Base-by-base conservation (phyloP, 2,797 vertebrate species). In the Melopsittacus undulatus region DNA sequence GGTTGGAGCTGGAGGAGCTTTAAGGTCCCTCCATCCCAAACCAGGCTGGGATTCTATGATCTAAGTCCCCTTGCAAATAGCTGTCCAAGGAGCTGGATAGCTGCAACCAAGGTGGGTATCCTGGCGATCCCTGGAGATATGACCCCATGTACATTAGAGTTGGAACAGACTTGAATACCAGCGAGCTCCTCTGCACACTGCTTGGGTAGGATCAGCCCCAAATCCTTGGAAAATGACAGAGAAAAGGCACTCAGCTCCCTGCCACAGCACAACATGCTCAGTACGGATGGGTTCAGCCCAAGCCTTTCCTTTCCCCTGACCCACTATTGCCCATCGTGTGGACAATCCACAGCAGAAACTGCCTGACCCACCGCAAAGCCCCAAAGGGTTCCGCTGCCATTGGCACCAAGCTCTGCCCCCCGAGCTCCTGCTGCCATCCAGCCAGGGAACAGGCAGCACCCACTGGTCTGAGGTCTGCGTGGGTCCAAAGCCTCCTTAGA, bases 251-350 rank as follows among this genome's bases (percentile, higher is more conserved):
- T 0, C 26, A 45, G 18, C 26, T 70, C 49, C 23, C 42, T 57
- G 43, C 32, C 13, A 30, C n/a, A 81, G n/a, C 64, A 64, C 48
- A 48, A 7, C 40, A 34, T 42, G 23, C 4, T 12, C 49, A 32
- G 29, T 0, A 0, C 17, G n/a, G 14, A 3, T 51, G 49, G 27
- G 15, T 54, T 81, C 45, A 69, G 32, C 30, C 24, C 0, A 0
- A 81, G 49, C 32, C 51, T 52, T 56, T 42, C 45, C n/a, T 32
- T 21, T 38, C 3, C 2, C 59, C 49, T 59, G 34, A 73, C 3
- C 21, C 1, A 4, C 56, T n/a, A 8, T 38, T 21, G 24, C 56
- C 40, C 26, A 10, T 42, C 0, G 0, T 13, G 17, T 1, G 3
- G 56, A 32, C 38, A 48, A 27, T 30, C 54, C 26, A 4, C 6